phyloP scores from a whole-genome alignment of 2,888 invertebrate genomes.

The Balanococcus diminutus region DNA sequence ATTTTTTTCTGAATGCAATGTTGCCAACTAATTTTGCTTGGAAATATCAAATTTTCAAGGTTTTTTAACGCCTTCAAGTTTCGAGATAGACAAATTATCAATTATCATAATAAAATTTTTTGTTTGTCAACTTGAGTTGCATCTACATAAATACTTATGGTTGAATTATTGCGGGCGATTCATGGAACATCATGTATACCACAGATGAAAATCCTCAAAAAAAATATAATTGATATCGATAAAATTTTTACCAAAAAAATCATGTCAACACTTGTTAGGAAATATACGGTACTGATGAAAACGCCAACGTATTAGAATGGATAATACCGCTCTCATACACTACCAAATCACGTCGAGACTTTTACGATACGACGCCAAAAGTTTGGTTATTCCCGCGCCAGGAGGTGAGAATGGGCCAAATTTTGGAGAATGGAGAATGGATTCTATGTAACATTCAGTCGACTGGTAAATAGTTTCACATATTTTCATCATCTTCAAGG shows the following conservation, averaged over 20 bases:
- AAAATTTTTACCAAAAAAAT: neutral
- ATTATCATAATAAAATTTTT: too few relatives aligned
- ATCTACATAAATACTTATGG: too few relatives aligned
- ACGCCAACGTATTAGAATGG: slow-evolving; percentile 62
- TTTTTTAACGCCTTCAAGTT: too few relatives aligned
- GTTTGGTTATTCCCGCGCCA: slow-evolving; percentile 58
- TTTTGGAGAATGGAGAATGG: neutral
- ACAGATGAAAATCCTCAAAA: too few relatives aligned
- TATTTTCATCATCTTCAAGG: neutral
- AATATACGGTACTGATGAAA: neutral
- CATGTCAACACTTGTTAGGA: neutral
- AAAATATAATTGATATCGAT: neutral
- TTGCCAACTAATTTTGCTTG: too few relatives aligned
- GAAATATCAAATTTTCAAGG: too few relatives aligned
- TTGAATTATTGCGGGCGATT: too few relatives aligned
- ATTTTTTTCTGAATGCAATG: too few relatives aligned
- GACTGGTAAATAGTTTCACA: neutral
- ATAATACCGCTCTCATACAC: slow-evolving; percentile 69
- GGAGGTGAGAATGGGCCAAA: slow-evolving; percentile 54
- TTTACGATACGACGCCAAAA: slow-evolving; percentile 56
- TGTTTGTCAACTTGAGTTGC: too few relatives aligned
- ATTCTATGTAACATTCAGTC: neutral
- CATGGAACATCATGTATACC: too few relatives aligned
- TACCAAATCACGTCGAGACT: slow-evolving; percentile 59
- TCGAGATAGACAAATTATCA: too few relatives aligned